A percentile compares a stretch with the other conserved stretches of the same genome.
Conservation (phyloP, 1,140 invertebrate genomes). For the Trachymyrmex septentrionalis region DNA sequence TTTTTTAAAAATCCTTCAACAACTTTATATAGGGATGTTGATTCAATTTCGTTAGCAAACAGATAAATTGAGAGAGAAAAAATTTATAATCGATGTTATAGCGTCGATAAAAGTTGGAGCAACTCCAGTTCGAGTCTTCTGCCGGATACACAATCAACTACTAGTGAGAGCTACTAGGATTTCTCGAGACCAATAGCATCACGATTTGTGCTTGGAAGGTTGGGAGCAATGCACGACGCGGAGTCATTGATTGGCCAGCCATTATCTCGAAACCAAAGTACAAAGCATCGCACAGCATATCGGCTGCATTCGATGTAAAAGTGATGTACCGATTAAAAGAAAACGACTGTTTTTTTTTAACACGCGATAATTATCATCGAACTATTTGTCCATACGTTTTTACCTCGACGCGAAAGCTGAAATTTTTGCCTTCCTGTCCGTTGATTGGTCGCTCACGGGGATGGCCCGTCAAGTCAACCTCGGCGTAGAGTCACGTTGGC, state of each 20-base stretch:
- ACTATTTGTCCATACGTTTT: not conserved
- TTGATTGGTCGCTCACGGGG: constrained; percentile 27
- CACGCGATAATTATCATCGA: not conserved
- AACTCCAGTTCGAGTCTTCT: constrained; percentile 37
- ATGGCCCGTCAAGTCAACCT: not conserved
- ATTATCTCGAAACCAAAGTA: constrained; percentile 65
- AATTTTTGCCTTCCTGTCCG: not conserved
- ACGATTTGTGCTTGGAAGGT: constrained; percentile 64
- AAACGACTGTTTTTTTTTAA: constrained; percentile 2
- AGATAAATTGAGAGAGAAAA: not conserved
- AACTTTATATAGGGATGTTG: not conserved
- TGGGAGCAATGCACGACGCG: constrained; percentile 70
- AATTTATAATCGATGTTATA: not conserved
- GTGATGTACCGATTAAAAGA: constrained; percentile 49
- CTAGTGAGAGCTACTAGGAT: not conserved
- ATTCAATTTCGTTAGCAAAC: not conserved
- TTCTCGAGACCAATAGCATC: constrained; percentile 58
- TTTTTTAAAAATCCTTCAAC: not conserved
- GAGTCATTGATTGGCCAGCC: constrained; percentile 70
- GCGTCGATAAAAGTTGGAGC: not conserved
- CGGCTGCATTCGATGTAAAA: constrained; percentile 34
- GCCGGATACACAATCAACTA: constrained; percentile 51
- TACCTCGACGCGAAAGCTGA: not conserved
- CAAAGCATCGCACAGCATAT: not conserved
- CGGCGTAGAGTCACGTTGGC: not conserved